Conservation (phyloP, 1,140 invertebrate species). For the Eupeodes corollae region DNA sequence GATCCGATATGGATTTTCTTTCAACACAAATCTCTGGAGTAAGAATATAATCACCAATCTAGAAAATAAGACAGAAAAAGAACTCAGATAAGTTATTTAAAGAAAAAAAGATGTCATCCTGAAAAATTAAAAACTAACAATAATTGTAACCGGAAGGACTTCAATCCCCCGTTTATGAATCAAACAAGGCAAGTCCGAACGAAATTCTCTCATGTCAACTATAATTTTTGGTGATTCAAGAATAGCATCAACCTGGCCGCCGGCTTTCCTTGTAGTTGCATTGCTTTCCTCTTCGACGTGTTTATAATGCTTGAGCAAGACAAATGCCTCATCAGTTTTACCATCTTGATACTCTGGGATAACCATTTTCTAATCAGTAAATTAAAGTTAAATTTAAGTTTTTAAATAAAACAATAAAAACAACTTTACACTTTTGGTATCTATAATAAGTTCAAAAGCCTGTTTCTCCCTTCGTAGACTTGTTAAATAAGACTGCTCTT, state of each 20-base stretch:
- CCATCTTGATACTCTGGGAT: conserved; percentile 85
- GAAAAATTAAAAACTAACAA: conserved; percentile 50
- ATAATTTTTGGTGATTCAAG: conserved; percentile 54
- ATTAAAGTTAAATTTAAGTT: background rate
- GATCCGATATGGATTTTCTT: conserved; percentile 92
- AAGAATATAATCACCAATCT: conserved; percentile 96
- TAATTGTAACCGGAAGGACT: conserved; percentile 82
- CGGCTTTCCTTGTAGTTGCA: conserved; percentile 55
- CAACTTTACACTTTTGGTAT: conserved; percentile 70
- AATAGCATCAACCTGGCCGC: conserved; percentile 29
- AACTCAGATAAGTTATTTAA: conserved; percentile 1
- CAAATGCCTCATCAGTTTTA: conserved; percentile 59
- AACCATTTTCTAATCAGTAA: conserved; percentile 67
- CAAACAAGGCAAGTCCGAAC: conserved; percentile 88
- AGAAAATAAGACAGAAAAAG: conserved; percentile 5
- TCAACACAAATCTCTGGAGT: conserved; percentile 94
- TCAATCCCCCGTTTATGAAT: conserved; percentile 88
- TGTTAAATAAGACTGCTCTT: conserved; percentile 92
- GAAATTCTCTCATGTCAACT: conserved; percentile 97
- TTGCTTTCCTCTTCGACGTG: conserved; percentile 32
- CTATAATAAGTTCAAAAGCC: conserved; percentile 85
- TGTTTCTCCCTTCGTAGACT: conserved; percentile 81
- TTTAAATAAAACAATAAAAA: conserved; percentile 11
- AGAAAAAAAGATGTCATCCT: background rate
- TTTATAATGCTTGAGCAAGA: conserved; percentile 38